Conservation (phyloP, 2,888 invertebrate genomes). For the Argyra leucocephala region DNA sequence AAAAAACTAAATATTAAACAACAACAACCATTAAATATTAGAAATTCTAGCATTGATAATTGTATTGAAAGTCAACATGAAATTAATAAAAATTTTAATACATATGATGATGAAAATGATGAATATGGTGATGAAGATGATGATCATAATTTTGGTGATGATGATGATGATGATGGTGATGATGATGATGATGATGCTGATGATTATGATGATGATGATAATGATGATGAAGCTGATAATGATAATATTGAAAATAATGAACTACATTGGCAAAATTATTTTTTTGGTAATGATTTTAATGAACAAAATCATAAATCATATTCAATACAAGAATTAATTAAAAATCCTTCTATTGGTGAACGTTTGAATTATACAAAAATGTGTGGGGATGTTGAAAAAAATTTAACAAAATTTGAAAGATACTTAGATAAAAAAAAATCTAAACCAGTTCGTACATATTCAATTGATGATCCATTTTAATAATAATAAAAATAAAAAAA, state of each 20-base stretch:
- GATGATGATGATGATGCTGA: conserved; percentile 25
- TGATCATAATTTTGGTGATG: conserved; percentile 19
- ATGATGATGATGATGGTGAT: conserved; percentile 31
- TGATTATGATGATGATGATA: conserved; percentile 22
- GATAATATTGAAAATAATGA: conserved; percentile 23
- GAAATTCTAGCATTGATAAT: too few species aligned
- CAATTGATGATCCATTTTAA: conserved; percentile 48
- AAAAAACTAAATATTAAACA: neutral
- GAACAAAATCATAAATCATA: conserved; percentile 34
- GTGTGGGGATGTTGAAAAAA: conserved; percentile 40
- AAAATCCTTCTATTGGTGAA: conserved; percentile 36
- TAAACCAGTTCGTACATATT: conserved; percentile 42
- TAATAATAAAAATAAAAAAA: conserved; percentile 24
- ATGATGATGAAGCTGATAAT: conserved; percentile 22
- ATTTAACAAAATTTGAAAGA: conserved; percentile 37
- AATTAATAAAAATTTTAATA: conserved; percentile 15
- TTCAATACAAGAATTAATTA: conserved; percentile 41
- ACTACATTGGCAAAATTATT: neutral
- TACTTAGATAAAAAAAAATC: conserved; percentile 32
- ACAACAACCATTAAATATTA: neutral
- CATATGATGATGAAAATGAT: conserved; percentile 22
- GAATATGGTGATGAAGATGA: conserved; percentile 17
- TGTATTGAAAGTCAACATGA: neutral
- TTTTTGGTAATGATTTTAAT: conserved; percentile 5
- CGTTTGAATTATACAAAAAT: conserved; percentile 41